Evolutionary conservation across 2,888 invertebrate genomes (phyloP).

Genomic region (Nycteola revayana): DNA sequence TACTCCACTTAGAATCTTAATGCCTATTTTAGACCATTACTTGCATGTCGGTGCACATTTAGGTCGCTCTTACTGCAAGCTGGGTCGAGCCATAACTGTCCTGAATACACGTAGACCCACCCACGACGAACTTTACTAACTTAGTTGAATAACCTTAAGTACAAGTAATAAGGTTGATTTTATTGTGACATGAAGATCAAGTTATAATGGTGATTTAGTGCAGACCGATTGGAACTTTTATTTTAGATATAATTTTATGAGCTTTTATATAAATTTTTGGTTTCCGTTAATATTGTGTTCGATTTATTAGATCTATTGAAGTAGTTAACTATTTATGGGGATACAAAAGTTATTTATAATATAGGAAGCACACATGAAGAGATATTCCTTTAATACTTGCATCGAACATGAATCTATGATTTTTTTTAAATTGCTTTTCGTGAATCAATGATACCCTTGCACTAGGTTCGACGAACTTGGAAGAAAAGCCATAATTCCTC

Average conservation of each 20-base stretch:
- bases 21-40: slow-evolving; percentile 33
- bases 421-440: too few relatives aligned
- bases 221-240: slow-evolving; percentile 27
- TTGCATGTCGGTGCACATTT: slow-evolving; percentile 39
- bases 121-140: slow-evolving; percentile 24
- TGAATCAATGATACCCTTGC: too few relatives aligned
- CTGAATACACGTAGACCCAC: slow-evolving; percentile 42
- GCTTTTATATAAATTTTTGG: slow-evolving; percentile 27
- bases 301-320: too few relatives aligned
- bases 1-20: slow-evolving; percentile 2
- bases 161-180: slow-evolving; percentile 12
- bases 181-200: slow-evolving; percentile 4
- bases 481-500: too few relatives aligned
- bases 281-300: too few relatives aligned
- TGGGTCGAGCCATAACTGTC: slow-evolving; percentile 43
- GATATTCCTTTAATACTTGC: too few relatives aligned
- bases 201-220: slow-evolving; percentile 21
- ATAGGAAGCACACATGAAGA: too few relatives aligned
- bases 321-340: too few relatives aligned
- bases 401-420: too few relatives aligned
- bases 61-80: slow-evolving; percentile 46
- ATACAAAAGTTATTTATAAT: too few relatives aligned
- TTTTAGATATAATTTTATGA: slow-evolving; percentile 33
- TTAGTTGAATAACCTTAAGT: slow-evolving; percentile 13
- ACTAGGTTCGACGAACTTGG: too few relatives aligned